Percentiles rank a stretch among this genome's conserved stretches.
Evolutionary conservation across 2,888 invertebrate species (phyloP).

Genomic region (Tetramorium bicarinatum): DNA sequence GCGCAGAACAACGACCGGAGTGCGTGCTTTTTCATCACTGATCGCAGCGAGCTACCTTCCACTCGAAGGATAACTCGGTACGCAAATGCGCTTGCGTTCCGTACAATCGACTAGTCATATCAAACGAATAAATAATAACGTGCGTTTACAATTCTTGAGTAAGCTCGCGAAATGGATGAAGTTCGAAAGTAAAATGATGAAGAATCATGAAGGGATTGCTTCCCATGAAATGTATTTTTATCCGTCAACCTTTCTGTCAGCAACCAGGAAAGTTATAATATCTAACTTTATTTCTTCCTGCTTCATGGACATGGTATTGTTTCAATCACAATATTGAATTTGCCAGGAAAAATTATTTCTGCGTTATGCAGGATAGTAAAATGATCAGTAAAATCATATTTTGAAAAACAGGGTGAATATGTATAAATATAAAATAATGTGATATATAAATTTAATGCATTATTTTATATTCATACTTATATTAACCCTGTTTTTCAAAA

Average conservation of each 20-base stretch:
- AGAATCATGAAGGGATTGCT: background rate
- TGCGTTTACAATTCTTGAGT: background rate
- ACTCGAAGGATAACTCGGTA: slow-evolving; percentile 4
- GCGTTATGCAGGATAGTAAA: background rate
- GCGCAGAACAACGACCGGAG: background rate
- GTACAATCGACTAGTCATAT: slow-evolving; percentile 6
- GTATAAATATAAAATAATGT: too few relatives aligned
- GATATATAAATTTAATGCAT: background rate
- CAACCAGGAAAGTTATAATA: background rate
- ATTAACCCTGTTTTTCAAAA: background rate
- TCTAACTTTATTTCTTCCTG: background rate
- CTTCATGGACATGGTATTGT: background rate
- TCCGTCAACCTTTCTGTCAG: background rate
- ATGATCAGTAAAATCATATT: too few relatives aligned
- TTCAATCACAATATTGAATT: background rate
- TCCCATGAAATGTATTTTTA: slow-evolving; percentile 16
- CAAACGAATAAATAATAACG: background rate
- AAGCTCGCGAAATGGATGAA: background rate
- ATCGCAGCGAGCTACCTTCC: background rate
- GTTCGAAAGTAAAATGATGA: background rate
- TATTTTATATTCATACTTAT: background rate
- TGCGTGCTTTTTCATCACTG: slow-evolving; percentile 14
- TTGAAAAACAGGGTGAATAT: too few relatives aligned
- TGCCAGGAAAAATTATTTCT: background rate
- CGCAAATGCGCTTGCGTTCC: slow-evolving; percentile 39